Conservation (phyloP, 2,113 vertebrate species). For the Chrysemys picta region DNA sequence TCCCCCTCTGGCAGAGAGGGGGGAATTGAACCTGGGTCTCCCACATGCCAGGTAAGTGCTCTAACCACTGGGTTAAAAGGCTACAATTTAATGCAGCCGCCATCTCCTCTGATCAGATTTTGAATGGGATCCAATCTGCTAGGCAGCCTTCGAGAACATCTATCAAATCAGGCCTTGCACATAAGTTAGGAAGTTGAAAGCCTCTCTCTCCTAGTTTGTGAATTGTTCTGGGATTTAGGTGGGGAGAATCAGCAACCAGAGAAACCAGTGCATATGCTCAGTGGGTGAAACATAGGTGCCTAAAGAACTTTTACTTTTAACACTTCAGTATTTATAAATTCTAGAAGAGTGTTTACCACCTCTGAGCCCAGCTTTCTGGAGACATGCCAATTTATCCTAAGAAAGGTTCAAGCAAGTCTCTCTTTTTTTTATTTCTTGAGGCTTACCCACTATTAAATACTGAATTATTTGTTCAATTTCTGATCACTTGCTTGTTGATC, state of each 20-base stretch:
- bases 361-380: background rate
- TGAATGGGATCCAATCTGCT: background rate
- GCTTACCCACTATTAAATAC: rapidly evolving
- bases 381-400: background rate
- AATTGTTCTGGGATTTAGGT: background rate
- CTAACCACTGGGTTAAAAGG: background rate
- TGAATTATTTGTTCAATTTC: background rate
- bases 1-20: too few relatives aligned
- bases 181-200: background rate
- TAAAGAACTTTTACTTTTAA: background rate
- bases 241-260: background rate
- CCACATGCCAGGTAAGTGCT: background rate
- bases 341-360: background rate
- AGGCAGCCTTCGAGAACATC: background rate
- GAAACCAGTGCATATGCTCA: background rate
- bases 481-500: background rate
- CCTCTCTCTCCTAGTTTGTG: background rate
- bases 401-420: background rate
- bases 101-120: background rate
- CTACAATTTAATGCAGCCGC: background rate
- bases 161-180: background rate
- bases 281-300: background rate
- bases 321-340: background rate
- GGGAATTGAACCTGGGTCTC: background rate
- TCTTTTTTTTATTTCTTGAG: background rate